Evolutionary conservation across 2,797 vertebrate genomes (phyloP).

Genomic region (Anisognathus igniventris): DNA sequence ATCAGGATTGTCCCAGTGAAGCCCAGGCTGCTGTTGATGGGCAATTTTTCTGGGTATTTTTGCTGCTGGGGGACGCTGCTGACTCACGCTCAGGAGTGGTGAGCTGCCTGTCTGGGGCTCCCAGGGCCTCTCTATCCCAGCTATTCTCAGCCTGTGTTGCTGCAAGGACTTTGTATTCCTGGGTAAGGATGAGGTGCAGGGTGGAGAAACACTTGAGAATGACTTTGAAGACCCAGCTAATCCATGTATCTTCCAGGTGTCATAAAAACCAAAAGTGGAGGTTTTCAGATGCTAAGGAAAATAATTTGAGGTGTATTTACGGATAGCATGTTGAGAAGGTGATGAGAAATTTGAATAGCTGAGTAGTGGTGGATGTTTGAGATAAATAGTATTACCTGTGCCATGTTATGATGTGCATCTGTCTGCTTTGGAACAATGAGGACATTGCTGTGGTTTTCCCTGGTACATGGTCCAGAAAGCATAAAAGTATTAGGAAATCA

Average conservation of each 20-base stretch:
- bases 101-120: not conserved
- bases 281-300: not conserved
- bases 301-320: not conserved
- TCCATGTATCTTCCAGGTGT: not conserved
- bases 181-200: accelerated
- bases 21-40: not conserved
- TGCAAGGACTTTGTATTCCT: not conserved
- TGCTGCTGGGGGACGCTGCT: not conserved
- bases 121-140: not conserved
- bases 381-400: not conserved
- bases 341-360: not conserved
- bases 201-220: not conserved
- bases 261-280: not conserved
- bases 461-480: not conserved
- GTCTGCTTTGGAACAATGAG: not conserved
- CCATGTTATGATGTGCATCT: not conserved
- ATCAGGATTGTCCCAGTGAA: not conserved
- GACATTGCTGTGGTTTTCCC: not conserved
- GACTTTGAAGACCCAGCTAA: not conserved
- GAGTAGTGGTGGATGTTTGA: not conserved
- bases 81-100: not conserved
- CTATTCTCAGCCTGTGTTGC: not conserved
- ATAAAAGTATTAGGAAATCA: not conserved
- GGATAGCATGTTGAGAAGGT: not conserved
- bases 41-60: not conserved